These are phyloP conservation scores for Mionectes macconnelli DNA, from an alignment of 2,113 vertebrate genomes.

Conservation along the genomic window DNA sequence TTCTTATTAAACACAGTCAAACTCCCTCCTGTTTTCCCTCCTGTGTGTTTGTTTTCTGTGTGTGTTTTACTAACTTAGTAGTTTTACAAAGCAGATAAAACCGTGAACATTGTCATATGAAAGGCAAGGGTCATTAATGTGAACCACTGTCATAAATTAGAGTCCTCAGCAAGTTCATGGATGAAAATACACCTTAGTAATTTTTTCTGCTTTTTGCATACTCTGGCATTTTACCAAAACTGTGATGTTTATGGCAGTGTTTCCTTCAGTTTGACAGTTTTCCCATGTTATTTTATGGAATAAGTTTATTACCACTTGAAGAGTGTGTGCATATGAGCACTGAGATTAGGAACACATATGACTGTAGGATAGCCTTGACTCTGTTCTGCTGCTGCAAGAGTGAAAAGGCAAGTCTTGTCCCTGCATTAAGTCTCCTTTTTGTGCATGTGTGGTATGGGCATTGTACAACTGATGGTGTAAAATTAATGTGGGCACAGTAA, in stretches of 20 bases:
- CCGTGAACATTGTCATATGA: background rate
- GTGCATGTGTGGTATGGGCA: background rate
- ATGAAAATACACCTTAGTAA: background rate
- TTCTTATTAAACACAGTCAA: background rate
- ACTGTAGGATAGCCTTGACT: background rate
- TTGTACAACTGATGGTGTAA: background rate
- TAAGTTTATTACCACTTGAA: background rate
- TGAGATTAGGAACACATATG: rapidly evolving
- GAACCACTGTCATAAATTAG: background rate
- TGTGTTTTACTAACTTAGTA: background rate
- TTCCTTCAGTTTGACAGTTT: background rate
- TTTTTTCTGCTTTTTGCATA: background rate
- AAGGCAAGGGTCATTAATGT: background rate
- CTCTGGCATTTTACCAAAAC: background rate
- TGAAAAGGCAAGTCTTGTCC: background rate
- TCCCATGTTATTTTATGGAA: rapidly evolving
- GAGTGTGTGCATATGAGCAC: background rate
- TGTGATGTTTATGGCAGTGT: background rate
- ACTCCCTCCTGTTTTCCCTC: background rate
- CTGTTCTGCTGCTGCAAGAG: background rate
- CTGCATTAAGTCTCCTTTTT: background rate
- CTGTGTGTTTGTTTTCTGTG: background rate
- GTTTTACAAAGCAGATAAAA: background rate
- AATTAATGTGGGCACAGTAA: background rate
- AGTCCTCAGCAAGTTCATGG: background rate